Evolutionary conservation across 1,140 invertebrate species (phyloP), one percentile per base, ranked within the genome.

Genomic region (Parasteatoda tepidariorum): DNA sequence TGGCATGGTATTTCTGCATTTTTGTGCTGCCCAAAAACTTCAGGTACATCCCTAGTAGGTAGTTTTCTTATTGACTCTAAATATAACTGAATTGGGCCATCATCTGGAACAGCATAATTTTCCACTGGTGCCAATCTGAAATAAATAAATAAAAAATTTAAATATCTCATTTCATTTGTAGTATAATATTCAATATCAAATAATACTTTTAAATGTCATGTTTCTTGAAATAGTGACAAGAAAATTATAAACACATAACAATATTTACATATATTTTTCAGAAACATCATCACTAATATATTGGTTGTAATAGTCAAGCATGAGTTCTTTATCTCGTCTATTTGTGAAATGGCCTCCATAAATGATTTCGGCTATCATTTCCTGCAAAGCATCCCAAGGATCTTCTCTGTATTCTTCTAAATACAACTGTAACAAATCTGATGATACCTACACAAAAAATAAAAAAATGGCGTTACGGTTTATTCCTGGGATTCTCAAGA

Each of bases 401-500:
- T 94, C 95, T 2, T 94, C 92, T 41, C 93, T 91, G 88, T 96
- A 96, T 86, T 95, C 93, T 86, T 95, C 94, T 57, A 96, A 89
- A 88, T 96, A 96, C 59, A 95, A 93, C 30, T 92, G 91, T 18
- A 97, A 87, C 1, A 96, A 87, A 86, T 94, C 94, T 87, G 95
- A 94, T 0, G 95, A 96, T 13, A 95, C 92, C 93, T 95, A 74
- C 2, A 71, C 13, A n/a, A n/a, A n/a, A n/a, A n/a, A n/a, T n/a
- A n/a, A n/a, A n/a, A n/a, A n/a, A n/a, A n/a, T n/a, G n/a, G n/a
- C n/a, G n/a, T n/a, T n/a, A n/a, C n/a, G n/a, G n/a, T n/a, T n/a
- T n/a, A n/a, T n/a, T n/a, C n/a, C n/a, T n/a, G n/a, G n/a, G n/a
- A n/a, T n/a, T n/a, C n/a, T n/a, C n/a, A n/a, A n/a, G n/a, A n/a